Conservation (phyloP, 2,113 vertebrate genomes). For the Poeciliopsis occidentalis region DNA sequence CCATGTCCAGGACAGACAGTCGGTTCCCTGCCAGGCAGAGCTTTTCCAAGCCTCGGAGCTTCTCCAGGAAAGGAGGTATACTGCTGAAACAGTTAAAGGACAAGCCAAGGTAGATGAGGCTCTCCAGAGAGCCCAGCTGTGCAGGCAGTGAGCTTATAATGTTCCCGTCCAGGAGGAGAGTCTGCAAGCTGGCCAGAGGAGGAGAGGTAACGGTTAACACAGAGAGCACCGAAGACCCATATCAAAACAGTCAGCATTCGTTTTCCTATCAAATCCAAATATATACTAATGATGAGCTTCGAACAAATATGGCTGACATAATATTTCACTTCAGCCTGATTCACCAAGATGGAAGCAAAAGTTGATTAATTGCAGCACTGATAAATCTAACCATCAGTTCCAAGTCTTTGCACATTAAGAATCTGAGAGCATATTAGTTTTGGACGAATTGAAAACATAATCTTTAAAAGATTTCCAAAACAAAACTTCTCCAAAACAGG, state of each 20-base stretch:
- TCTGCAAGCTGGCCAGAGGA: constrained; percentile 87
- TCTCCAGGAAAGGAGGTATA: constrained; percentile 89
- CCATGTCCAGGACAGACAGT: constrained; percentile 76
- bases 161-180: constrained; percentile 94
- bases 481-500: not conserved
- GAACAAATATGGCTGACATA: not conserved
- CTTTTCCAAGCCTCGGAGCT: constrained; percentile 85
- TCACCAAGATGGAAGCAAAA: not conserved
- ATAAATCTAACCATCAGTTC: not conserved
- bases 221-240: not conserved
- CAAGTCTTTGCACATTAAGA: not conserved
- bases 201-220: not conserved
- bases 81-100: constrained; percentile 93
- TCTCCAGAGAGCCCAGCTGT: constrained; percentile 88
- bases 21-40: constrained; percentile 96
- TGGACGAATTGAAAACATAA: not conserved
- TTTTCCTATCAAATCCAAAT: no score
- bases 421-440: not conserved
- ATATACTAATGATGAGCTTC: not conserved
- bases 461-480: not conserved
- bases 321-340: not conserved
- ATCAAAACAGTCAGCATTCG: not conserved
- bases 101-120: constrained; percentile 89
- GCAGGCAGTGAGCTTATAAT: constrained; percentile 85
- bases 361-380: not conserved